Evolutionary conservation across 2,797 vertebrate genomes (phyloP).

Genomic region (Notolabrus celidotus): DNA sequence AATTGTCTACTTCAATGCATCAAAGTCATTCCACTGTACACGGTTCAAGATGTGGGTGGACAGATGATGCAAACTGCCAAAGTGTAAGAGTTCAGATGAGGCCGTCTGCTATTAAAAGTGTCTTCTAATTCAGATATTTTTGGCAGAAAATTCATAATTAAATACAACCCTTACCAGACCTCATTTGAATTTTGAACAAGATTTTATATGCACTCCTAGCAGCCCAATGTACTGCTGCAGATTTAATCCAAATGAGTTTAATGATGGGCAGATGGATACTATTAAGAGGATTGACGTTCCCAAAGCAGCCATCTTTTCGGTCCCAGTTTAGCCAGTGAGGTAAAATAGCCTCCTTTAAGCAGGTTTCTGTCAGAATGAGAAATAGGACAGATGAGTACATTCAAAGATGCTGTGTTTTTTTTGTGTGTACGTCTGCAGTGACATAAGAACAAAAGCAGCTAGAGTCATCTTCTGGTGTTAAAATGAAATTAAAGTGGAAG

Average conservation of each 20-base stretch:
- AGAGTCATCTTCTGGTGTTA: too few species aligned
- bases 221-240: conserved; percentile 5
- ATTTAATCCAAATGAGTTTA: conserved; percentile 38
- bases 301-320: conserved; percentile 34
- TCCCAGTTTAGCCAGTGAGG: conserved; percentile 17
- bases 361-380: conserved; percentile 26
- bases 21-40: conserved; percentile 15
- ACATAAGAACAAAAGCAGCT: neutral
- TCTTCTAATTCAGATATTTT: conserved; percentile 5
- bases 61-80: conserved; percentile 20
- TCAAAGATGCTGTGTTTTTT: conserved; percentile 25
- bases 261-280: conserved; percentile 40
- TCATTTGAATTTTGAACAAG: conserved; percentile 23
- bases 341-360: conserved; percentile 25
- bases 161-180: conserved; percentile 8
- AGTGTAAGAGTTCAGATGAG: conserved; percentile 10
- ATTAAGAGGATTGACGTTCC: conserved; percentile 37
- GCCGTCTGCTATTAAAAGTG: conserved; percentile 29
- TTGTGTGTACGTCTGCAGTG: conserved; percentile 15
- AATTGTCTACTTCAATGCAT: conserved; percentile 1
- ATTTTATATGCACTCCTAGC: conserved; percentile 23
- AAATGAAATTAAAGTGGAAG: too few species aligned
- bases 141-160: conserved; percentile 19
- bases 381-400: conserved; percentile 20
- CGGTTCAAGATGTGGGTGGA: conserved; percentile 1